Evolutionary conservation across 1,140 invertebrate genomes (phyloP), one percentile per base, ranked within the genome.

Genomic region (Halesus radiatus): DNA sequence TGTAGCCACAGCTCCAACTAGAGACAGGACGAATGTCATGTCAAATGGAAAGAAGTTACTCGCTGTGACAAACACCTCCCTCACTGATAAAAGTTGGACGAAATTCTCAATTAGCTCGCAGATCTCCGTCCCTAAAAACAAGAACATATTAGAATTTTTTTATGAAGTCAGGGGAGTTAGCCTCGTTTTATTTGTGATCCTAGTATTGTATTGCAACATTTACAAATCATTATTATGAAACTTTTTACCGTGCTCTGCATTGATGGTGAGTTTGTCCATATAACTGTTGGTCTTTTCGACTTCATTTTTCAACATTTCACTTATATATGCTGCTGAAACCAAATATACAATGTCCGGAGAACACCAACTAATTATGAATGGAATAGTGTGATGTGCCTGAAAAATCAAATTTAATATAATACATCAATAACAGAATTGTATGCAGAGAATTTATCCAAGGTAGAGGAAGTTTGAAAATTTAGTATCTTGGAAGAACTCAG

Each of bases 1-100:
- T 22, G 81, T 80, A 32, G 81, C 78, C 13, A 80, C 76, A 3
- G 81, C 81, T 23, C 81, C 81, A 54, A 77, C 60, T 5, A 83
- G 37, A 3, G 81, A 83, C n/a, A 83, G 45, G 18, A 83, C 53
- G 26, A 83, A 83, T 3, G 79, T 72, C 22, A 83, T 76, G 29
- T 83, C 82, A 64, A 80, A 83, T 13, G 76, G 70, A 56, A 80
- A 83, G 60, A 80, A 83, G 56, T 83, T 83, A 58, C 76, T 77
- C 13, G 82, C 82, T 18, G 82, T 80, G 4, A 83, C 68, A 45
- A 62, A 79, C 5, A 83, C 76, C 45, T 80, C 76, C 62, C 82
- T 75, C 18, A 68, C 76, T 10, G 60, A 70, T 7, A 83, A 52
- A n/a, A 83, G 64, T n/a, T 79, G 79, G 8, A 72, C 64, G 54